A percentile compares a stretch with the other conserved stretches of the same genome.
These are phyloP conservation scores for Onychomys arenicola DNA, from an alignment of 2,797 vertebrate species.

Conservation along the genomic window DNA sequence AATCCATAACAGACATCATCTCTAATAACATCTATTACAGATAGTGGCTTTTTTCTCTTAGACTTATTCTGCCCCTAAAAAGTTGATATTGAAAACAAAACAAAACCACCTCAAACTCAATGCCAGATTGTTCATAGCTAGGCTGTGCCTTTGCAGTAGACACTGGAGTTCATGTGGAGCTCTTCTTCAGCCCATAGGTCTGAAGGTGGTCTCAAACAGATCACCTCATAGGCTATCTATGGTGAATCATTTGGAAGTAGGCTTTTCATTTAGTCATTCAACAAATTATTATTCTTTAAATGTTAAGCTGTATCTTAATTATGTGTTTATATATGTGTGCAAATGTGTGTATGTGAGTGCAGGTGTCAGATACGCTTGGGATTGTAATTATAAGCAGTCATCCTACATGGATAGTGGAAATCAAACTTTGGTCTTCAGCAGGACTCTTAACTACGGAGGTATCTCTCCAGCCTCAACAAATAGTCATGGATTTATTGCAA, in stretches of 20 bases:
- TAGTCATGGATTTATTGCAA: neutral
- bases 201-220: neutral
- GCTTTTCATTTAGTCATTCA: slow-evolving; percentile 1
- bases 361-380: neutral
- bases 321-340: neutral
- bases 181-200: neutral
- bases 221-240: neutral
- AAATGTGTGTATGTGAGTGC: neutral
- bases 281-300: neutral
- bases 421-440: neutral
- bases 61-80: neutral
- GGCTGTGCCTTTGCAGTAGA: neutral
- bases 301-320: neutral
- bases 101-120: neutral
- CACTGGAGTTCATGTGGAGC: neutral
- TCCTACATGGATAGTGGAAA: too few relatives aligned
- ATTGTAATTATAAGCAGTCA: neutral
- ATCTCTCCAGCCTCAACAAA: neutral
- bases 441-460: neutral
- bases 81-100: neutral
- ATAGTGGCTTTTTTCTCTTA: neutral
- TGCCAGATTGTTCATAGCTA: neutral
- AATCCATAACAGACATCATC: too few relatives aligned
- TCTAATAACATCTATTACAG: neutral
- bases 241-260: neutral